A percentile compares a stretch with the other conserved stretches of the same genome.
Conservation (phyloP, 2,888 invertebrate genomes). For the Gisinianus flammeolus region DNA sequence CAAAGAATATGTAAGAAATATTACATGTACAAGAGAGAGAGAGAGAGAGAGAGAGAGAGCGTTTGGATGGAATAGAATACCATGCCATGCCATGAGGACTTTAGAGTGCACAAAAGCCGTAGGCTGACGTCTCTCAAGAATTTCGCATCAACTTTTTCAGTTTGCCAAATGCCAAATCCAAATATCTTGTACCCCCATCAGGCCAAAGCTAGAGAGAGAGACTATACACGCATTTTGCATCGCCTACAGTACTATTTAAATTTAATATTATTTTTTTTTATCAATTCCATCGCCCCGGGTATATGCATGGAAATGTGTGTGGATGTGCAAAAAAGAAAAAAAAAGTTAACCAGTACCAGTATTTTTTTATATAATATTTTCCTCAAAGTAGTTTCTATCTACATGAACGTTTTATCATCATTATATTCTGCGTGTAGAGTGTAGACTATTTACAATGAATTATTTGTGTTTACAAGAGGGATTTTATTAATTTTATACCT, state of each 20-base stretch:
- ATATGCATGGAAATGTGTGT: too few relatives aligned
- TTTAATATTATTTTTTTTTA: background rate
- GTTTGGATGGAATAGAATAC: background rate
- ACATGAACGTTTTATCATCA: too few relatives aligned
- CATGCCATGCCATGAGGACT: background rate
- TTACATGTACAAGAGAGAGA: background rate
- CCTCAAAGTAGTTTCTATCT: too few relatives aligned
- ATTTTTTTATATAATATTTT: too few relatives aligned
- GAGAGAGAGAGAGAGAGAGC: background rate
- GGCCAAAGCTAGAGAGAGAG: background rate
- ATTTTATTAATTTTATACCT: too few relatives aligned
- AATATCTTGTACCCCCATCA: background rate
- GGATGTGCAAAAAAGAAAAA: background rate
- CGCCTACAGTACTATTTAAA: background rate
- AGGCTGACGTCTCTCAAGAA: constrained; percentile 18
- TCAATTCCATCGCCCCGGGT: background rate
- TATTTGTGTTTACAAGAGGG: too few relatives aligned
- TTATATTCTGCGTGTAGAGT: too few relatives aligned
- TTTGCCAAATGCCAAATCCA: constrained; percentile 31
- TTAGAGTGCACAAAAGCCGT: background rate
- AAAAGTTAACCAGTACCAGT: too few relatives aligned
- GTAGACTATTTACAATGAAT: too few relatives aligned
- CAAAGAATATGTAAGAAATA: too few relatives aligned
- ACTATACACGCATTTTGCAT: too few relatives aligned
- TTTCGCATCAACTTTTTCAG: constrained; percentile 19